Conservation (phyloP, 1,140 invertebrate species). For the Anastrepha obliqua region DNA sequence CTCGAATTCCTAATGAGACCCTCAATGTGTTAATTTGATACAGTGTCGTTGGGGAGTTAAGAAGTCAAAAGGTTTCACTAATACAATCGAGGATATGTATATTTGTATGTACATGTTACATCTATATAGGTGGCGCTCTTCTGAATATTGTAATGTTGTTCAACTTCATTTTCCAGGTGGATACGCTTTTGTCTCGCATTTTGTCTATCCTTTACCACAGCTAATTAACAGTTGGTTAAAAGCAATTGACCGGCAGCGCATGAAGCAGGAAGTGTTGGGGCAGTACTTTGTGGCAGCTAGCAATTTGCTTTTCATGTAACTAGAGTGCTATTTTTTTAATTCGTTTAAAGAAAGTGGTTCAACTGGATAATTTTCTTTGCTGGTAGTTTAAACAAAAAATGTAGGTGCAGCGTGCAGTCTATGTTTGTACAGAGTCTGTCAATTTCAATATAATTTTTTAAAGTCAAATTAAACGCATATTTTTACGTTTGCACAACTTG, state of each 20-base stretch:
- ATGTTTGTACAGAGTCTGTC: too few species aligned
- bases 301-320: constrained; percentile 5
- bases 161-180: constrained; percentile 4
- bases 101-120: not conserved
- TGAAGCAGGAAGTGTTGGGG: not conserved
- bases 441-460: too few species aligned
- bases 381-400: too few species aligned
- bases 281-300: not conserved
- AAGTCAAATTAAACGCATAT: too few species aligned
- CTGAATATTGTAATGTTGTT: not conserved
- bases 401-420: too few species aligned
- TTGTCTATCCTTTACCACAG: constrained; percentile 34
- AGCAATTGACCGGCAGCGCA: not conserved
- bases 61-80: not conserved
- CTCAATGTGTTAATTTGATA: constrained; percentile 38
- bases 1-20: constrained; percentile 31
- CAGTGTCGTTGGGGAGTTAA: not conserved
- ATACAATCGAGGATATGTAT: not conserved
- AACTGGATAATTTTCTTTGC: too few species aligned
- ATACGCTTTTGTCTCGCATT: constrained; percentile 19
- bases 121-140: not conserved
- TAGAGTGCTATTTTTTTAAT: constrained; percentile 17
- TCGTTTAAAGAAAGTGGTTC: not conserved
- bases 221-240: constrained; percentile 40
- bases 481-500: too few species aligned